phyloP scores from a whole-genome alignment of 2,113 vertebrate species.

The Leucopsar rothschildi region DNA sequence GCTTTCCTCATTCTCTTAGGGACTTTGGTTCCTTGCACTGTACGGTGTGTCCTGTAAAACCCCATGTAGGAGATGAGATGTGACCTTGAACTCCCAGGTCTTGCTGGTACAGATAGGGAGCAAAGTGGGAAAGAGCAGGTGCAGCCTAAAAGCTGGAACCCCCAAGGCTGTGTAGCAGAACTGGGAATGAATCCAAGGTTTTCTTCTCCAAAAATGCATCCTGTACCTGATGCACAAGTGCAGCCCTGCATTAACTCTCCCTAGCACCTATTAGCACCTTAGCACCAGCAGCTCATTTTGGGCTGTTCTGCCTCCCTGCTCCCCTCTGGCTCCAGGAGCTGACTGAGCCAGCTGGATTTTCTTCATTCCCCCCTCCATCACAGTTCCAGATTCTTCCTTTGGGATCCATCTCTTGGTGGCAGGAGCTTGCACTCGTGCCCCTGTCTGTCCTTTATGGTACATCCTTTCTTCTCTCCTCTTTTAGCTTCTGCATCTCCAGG shows the following conservation, averaged over 20 bases:
- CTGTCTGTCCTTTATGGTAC: neutral
- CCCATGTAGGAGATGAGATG: neutral
- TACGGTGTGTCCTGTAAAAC: neutral
- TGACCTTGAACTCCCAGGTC: neutral
- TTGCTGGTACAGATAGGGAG: neutral
- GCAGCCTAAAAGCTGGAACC: neutral
- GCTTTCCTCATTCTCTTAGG: neutral
- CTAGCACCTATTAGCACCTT: neutral
- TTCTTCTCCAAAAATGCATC: neutral
- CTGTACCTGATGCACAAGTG: neutral
- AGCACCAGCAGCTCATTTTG: neutral
- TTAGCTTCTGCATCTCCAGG: neutral
- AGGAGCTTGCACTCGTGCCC: neutral
- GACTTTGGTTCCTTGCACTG: neutral
- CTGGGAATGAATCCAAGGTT: neutral
- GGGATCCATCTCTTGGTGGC: neutral
- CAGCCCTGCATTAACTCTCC: neutral
- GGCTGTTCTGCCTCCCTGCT: neutral
- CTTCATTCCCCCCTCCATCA: neutral
- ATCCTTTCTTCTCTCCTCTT: neutral
- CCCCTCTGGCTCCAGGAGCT: neutral
- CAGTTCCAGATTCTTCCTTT: neutral
- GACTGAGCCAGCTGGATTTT: neutral
- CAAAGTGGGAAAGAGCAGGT: neutral
- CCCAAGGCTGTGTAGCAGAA: accelerated